A percentile compares a stretch with the other conserved stretches of the same genome.
phyloP scores from a whole-genome alignment of 2,113 vertebrate genomes.

The Progne subis region DNA sequence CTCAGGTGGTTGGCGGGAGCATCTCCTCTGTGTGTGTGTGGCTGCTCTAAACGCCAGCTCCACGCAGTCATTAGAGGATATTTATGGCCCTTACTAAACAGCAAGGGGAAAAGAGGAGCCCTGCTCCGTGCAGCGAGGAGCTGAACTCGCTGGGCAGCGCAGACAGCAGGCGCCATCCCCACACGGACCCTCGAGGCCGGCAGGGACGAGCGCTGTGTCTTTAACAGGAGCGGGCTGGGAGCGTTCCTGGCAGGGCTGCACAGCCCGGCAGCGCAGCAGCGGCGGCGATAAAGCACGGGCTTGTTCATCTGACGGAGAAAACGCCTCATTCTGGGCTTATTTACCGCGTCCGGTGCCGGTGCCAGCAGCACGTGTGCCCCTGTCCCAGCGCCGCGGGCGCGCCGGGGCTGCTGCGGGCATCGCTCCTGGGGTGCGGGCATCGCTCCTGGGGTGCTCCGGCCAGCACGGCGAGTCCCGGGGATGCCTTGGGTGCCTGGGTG shows the following conservation, averaged over 20 bases:
- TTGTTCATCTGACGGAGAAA: neutral
- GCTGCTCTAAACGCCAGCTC: neutral
- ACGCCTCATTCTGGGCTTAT: slow-evolving; percentile 1
- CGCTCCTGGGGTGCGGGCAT: rapidly evolving
- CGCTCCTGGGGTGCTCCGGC: no score
- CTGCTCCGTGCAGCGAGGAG: neutral
- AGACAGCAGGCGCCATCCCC: neutral
- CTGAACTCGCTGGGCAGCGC: neutral
- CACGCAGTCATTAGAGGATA: neutral
- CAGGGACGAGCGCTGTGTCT: neutral
- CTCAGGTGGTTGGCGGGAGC: neutral
- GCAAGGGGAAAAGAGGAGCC: neutral
- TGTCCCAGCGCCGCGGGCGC: neutral
- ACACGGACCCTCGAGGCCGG: neutral
- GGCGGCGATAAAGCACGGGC: neutral
- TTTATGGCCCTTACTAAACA: slow-evolving; percentile 11
- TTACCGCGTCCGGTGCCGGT: neutral
- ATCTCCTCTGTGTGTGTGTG: neutral
- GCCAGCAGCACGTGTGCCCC: neutral
- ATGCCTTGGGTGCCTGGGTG: neutral
- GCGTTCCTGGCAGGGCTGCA: slow-evolving; percentile 17
- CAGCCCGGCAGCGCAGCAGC: neutral
- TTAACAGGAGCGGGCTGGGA: neutral
- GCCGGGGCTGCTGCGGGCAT: neutral
- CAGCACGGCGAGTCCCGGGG: neutral